phyloP scores from a whole-genome alignment of 2,797 vertebrate species.

The Lacerta agilis region DNA sequence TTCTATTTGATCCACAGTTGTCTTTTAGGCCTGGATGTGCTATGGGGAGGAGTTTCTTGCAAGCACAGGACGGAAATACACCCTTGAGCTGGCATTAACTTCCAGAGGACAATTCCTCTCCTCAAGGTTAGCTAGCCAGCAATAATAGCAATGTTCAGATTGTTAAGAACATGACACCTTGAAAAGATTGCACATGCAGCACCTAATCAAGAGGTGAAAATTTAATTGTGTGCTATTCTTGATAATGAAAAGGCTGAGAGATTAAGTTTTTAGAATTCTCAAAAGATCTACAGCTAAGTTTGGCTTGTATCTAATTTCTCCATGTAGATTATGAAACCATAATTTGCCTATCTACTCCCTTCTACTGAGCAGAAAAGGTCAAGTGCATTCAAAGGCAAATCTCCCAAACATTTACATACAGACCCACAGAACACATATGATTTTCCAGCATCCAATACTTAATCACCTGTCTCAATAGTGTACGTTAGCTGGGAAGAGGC shows the following conservation, averaged over 20 bases:
- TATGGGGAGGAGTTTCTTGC: not conserved
- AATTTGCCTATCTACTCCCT: not conserved
- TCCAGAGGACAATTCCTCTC: not conserved
- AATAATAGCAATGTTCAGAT: not conserved
- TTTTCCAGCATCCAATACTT: not conserved
- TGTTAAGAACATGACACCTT: not conserved
- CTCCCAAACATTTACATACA: not conserved
- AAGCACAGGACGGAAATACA: not conserved
- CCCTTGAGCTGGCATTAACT: not conserved
- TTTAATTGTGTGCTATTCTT: not conserved
- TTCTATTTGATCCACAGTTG: not conserved
- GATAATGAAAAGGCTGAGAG: not conserved
- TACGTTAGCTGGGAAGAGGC: not conserved
- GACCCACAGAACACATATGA: not conserved
- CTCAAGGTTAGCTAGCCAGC: conserved; percentile 2
- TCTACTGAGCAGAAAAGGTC: not conserved
- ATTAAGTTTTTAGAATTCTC: not conserved
- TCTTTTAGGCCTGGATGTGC: not conserved
- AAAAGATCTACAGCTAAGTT: not conserved
- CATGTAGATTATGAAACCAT: not conserved
- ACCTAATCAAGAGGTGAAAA: not conserved
- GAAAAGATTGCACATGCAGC: not conserved
- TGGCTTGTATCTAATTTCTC: not conserved
- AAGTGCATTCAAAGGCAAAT: conserved; percentile 4
- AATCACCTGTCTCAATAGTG: not conserved